phyloP scores from a whole-genome alignment of 30 jellyfish, hydroid and myxozoan species.

The Hydractinia symbiolongicarpus region DNA sequence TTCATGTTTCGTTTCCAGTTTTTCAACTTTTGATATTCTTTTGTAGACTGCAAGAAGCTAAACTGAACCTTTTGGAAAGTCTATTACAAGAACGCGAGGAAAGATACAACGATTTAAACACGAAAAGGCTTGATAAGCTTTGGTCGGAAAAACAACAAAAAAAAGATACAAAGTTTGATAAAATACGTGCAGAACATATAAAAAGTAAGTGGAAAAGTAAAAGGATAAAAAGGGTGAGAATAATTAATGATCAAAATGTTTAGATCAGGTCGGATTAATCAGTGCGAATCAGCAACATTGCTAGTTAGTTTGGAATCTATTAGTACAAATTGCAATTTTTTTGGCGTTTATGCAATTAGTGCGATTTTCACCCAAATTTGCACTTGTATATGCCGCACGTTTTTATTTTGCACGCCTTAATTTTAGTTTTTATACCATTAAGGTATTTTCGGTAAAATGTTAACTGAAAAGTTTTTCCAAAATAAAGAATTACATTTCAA shows the following conservation, averaged over 20 bases:
- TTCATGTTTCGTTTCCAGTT: too few species aligned
- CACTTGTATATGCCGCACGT: too few species aligned
- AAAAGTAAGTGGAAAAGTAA: conserved; percentile 49
- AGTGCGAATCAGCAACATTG: too few species aligned
- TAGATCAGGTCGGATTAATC: too few species aligned
- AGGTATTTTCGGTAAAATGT: too few species aligned
- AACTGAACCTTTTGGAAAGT: conserved; percentile 59
- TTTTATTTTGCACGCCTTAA: too few species aligned
- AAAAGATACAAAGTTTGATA: conserved; percentile 70
- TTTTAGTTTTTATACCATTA: too few species aligned
- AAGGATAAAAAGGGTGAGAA: neutral
- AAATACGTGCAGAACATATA: conserved; percentile 70
- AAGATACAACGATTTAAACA: conserved; percentile 61
- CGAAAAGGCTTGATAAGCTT: conserved; percentile 65
- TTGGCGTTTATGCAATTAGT: too few species aligned
- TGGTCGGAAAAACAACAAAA: conserved; percentile 64
- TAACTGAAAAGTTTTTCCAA: too few species aligned
- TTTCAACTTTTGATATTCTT: too few species aligned
- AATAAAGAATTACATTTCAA: too few species aligned
- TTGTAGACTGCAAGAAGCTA: conserved; percentile 85
- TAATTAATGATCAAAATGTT: neutral
- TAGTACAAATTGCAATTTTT: neutral
- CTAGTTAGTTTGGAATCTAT: neutral
- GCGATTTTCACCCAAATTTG: too few species aligned
- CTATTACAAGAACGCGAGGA: conserved; percentile 77